Conservation (phyloP, 2,113 vertebrate species). For the Notarius lentiginosus region DNA sequence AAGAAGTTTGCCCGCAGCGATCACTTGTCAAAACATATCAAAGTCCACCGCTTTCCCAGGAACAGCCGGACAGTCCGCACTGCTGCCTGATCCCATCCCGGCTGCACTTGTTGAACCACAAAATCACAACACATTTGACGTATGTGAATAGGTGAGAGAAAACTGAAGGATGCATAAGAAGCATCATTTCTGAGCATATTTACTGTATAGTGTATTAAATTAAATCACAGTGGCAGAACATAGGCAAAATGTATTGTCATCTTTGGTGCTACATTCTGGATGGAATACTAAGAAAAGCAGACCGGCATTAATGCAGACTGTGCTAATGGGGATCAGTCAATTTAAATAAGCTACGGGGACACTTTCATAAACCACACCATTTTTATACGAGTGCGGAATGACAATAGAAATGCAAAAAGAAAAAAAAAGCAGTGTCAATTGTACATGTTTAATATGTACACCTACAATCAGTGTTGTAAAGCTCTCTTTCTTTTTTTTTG, state of each 20-base stretch:
- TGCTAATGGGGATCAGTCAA: slow-evolving; percentile 53
- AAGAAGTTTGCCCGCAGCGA: slow-evolving; percentile 96
- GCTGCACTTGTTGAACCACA: slow-evolving; percentile 33
- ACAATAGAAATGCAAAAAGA: slow-evolving; percentile 43
- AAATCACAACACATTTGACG: background rate
- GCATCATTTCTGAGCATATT: background rate
- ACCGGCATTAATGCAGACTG: slow-evolving; percentile 41
- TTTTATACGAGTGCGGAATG: slow-evolving; percentile 28
- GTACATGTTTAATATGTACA: slow-evolving; percentile 50
- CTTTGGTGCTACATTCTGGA: slow-evolving; percentile 38
- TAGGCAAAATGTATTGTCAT: slow-evolving; percentile 22
- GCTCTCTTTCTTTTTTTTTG: slow-evolving; percentile 42
- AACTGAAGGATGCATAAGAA: background rate
- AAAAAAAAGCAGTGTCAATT: slow-evolving; percentile 50
- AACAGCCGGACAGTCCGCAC: slow-evolving; percentile 80
- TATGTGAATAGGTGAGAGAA: background rate
- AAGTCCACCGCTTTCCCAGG: slow-evolving; percentile 92
- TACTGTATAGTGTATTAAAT: slow-evolving; percentile 33
- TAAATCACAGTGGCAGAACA: slow-evolving; percentile 31
- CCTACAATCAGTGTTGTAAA: slow-evolving; percentile 61
- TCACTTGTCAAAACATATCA: slow-evolving; percentile 94
- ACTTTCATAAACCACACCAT: slow-evolving; percentile 21
- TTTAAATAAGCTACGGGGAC: slow-evolving; percentile 37
- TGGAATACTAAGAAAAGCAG: slow-evolving; percentile 48
- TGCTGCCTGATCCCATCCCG: slow-evolving; percentile 66